These are phyloP conservation scores for Mesorhabditis spiculigera DNA, from an alignment of 2,888 invertebrate genomes.

Conservation along the genomic window DNA sequence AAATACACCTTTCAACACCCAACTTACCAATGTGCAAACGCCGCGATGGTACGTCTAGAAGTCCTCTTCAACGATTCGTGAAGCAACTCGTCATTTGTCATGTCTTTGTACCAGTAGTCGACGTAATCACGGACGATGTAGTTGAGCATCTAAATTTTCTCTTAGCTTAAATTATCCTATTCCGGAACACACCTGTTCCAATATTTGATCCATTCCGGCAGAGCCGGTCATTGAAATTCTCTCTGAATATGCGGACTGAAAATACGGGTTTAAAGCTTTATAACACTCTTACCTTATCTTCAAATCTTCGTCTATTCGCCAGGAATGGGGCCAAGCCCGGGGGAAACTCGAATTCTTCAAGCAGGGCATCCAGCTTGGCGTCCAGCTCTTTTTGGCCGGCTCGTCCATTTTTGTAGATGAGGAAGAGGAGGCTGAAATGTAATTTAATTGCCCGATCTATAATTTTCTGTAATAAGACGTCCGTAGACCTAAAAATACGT, in stretches of 20 bases:
- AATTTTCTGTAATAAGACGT: no score
- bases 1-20: neutral
- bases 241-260: slow-evolving; percentile 20
- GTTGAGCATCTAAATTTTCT: slow-evolving; percentile 36
- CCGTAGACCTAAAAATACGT: no score
- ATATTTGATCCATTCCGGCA: slow-evolving; percentile 29
- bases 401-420: slow-evolving; percentile 26
- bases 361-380: slow-evolving; percentile 17
- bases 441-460: no score
- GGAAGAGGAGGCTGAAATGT: slow-evolving; percentile 17
- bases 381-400: slow-evolving; percentile 19
- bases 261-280: neutral
- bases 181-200: slow-evolving; percentile 34
- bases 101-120: slow-evolving; percentile 51
- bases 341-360: slow-evolving; percentile 19
- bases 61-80: slow-evolving; percentile 44
- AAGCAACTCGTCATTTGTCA: slow-evolving; percentile 47
- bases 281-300: slow-evolving; percentile 17
- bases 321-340: slow-evolving; percentile 34
- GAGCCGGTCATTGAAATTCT: slow-evolving; percentile 38
- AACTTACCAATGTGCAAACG: slow-evolving; percentile 42
- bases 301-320: slow-evolving; percentile 22
- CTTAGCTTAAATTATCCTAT: neutral
- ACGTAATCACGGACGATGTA: slow-evolving; percentile 53
- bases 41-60: slow-evolving; percentile 43